Percentiles rank a stretch among this genome's conserved stretches.
Evolutionary conservation across 2,113 vertebrate species (phyloP).

Genomic region (Neopipo cinnamomea): DNA sequence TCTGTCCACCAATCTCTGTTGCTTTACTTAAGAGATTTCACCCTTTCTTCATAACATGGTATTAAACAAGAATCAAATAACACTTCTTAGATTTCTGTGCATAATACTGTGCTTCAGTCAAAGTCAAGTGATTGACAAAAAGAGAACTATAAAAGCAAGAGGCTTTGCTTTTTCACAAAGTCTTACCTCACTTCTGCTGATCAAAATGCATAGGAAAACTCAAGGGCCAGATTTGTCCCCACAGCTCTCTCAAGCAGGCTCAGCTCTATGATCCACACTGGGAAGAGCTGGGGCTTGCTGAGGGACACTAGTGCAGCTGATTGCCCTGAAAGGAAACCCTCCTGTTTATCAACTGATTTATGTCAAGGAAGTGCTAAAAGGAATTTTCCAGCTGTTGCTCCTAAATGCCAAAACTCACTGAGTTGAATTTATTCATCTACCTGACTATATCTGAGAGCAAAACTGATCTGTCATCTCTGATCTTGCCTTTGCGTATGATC

Average conservation of each 20-base stretch:
- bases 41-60: not conserved
- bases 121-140: not conserved
- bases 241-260: not conserved
- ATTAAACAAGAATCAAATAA: not conserved
- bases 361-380: constrained; percentile 30
- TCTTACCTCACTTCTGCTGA: not conserved
- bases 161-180: not conserved
- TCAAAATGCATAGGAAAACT: not conserved
- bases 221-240: not conserved
- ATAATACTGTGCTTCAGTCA: not conserved
- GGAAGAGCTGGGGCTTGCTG: not conserved
- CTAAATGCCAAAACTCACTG: constrained; percentile 26
- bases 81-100: not conserved
- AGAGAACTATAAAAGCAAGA: not conserved
- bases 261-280: not conserved
- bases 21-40: not conserved
- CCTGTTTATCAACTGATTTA: not conserved
- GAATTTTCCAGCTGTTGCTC: constrained; percentile 49
- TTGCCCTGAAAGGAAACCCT: not conserved
- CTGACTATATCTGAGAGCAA: constrained; percentile 38
- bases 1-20: fast-evolving
- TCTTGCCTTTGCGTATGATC: constrained; percentile 36
- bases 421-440: constrained; percentile 18
- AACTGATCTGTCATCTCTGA: constrained; percentile 36
- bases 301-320: not conserved